These are phyloP conservation scores for Forbesichthys papilliferus DNA, from an alignment of 2,113 vertebrate species.

Conservation along the genomic window DNA sequence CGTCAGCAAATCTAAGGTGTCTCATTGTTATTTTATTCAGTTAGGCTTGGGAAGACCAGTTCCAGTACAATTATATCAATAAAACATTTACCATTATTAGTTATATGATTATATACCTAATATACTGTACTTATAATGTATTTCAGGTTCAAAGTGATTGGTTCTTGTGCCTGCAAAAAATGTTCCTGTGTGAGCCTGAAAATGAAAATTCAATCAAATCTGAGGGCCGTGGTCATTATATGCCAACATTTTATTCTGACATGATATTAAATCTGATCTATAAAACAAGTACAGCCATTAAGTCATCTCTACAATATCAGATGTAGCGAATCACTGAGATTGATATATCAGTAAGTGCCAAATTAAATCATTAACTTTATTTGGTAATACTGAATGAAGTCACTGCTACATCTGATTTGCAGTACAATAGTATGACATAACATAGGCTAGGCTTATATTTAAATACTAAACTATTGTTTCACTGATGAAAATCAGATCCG, in stretches of 20 bases:
- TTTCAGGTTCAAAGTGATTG: too few species aligned
- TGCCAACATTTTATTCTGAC: slow-evolving; percentile 30
- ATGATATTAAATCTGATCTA: slow-evolving; percentile 35
- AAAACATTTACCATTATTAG: too few species aligned
- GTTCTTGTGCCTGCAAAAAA: too few species aligned
- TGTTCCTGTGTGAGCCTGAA: too few species aligned
- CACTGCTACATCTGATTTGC: slow-evolving; percentile 57
- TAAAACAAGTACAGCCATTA: slow-evolving; percentile 35
- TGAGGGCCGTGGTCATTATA: too few species aligned
- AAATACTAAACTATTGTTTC: slow-evolving; percentile 61
- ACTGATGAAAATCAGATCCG: slow-evolving; percentile 45
- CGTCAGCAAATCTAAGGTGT: too few species aligned
- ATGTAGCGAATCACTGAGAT: slow-evolving; percentile 27
- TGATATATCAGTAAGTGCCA: slow-evolving; percentile 52
- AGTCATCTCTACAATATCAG: slow-evolving; percentile 37
- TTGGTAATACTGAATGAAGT: slow-evolving; percentile 63
- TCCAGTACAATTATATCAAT: too few species aligned
- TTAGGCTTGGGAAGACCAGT: too few species aligned
- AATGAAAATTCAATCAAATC: too few species aligned
- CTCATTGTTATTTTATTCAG: too few species aligned
- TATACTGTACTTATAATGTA: too few species aligned
- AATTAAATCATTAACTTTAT: slow-evolving; percentile 66
- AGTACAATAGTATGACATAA: slow-evolving; percentile 56
- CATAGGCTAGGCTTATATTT: slow-evolving; percentile 47
- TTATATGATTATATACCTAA: too few species aligned